These are phyloP conservation scores for Heteromurus nitidus DNA, from an alignment of 2,888 invertebrate species.

Conservation along the genomic window DNA sequence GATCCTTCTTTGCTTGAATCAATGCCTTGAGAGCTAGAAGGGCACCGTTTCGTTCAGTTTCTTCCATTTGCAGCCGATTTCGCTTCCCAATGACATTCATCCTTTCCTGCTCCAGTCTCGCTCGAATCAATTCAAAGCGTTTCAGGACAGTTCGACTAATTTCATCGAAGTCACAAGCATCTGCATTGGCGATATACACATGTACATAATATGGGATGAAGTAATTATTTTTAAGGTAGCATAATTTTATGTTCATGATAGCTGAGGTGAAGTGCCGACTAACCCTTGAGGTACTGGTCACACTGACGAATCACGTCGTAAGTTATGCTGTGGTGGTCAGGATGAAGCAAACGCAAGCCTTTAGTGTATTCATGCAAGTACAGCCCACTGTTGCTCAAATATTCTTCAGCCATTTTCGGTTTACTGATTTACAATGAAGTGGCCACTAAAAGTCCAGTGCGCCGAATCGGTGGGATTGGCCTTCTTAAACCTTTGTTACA, in stretches of 20 bases:
- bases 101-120: conserved; percentile 17
- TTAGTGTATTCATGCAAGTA: conserved; percentile 31
- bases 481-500: no score
- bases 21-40: conserved; percentile 21
- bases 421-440: no score
- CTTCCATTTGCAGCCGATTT: conserved; percentile 36
- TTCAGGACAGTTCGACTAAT: conserved; percentile 3
- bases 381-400: conserved; percentile 18
- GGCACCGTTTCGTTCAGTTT: conserved; percentile 28
- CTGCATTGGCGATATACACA: no score
- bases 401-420: conserved; percentile 45
- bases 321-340: conserved; percentile 37
- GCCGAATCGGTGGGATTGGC: no score
- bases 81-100: conserved; percentile 33
- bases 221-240: neutral
- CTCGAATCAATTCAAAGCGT: conserved; percentile 19
- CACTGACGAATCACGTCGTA: conserved; percentile 39
- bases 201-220: neutral
- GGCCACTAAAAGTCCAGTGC: no score
- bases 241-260: no score
- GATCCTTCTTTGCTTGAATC: conserved; percentile 38
- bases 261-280: no score
- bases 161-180: conserved; percentile 28
- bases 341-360: conserved; percentile 32
- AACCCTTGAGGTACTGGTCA: conserved; percentile 34